A percentile compares a stretch with the other conserved stretches of the same genome.
Conservation (phyloP, 2,113 vertebrate species). For the Nestor notabilis region DNA sequence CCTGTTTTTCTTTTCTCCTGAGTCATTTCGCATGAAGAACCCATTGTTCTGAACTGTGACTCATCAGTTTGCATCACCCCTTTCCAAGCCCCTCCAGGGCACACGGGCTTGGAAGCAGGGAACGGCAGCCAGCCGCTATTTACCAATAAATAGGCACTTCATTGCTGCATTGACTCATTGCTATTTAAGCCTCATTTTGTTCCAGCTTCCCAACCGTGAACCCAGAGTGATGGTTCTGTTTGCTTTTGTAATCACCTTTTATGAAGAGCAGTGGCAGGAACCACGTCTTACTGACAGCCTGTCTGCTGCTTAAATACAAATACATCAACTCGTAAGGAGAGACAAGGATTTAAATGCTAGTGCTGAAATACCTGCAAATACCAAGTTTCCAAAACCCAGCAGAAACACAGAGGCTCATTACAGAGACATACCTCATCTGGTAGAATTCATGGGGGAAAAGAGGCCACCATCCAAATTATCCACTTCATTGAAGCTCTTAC, state of each 20-base stretch:
- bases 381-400: neutral
- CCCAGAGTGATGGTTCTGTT: neutral
- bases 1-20: constrained; percentile 40
- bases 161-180: neutral
- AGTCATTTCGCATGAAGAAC: constrained; percentile 1
- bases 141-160: neutral
- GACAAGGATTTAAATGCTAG: neutral
- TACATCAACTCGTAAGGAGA: neutral
- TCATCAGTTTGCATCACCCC: constrained; percentile 30
- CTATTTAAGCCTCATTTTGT: neutral
- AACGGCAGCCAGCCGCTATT: neutral
- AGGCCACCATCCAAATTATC: neutral
- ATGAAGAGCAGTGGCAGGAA: neutral
- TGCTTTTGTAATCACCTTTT: neutral
- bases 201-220: neutral
- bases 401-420: neutral
- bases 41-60: constrained; percentile 45
- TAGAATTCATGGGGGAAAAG: neutral
- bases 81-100: neutral
- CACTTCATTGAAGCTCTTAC: neutral
- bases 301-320: neutral
- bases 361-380: neutral
- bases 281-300: neutral
- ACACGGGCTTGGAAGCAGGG: neutral
- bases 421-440: neutral